Conservation (phyloP, 2,797 vertebrate species). For the Coendou prehensilis region DNA sequence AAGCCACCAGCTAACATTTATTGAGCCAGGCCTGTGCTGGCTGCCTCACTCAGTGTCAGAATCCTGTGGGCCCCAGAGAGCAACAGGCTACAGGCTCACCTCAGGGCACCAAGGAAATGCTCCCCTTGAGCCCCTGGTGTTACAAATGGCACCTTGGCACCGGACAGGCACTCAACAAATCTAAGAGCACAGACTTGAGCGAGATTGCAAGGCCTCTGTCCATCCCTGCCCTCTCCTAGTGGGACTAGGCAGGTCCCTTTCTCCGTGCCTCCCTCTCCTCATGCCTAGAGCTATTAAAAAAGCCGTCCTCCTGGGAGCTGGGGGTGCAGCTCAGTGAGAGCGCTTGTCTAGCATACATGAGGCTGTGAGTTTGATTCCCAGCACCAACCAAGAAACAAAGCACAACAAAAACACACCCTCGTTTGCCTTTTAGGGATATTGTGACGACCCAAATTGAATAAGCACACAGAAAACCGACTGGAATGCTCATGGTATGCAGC, state of each 20-base stretch:
- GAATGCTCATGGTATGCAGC: background rate
- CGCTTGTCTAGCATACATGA: background rate
- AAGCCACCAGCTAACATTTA: background rate
- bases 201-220: background rate
- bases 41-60: no score
- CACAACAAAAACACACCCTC: background rate
- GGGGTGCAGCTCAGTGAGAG: background rate
- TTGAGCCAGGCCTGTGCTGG: background rate
- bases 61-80: background rate
- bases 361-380: background rate
- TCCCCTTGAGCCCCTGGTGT: background rate
- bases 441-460: background rate
- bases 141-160: background rate
- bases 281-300: background rate
- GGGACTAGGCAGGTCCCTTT: background rate
- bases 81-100: background rate
- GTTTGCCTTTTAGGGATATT: constrained; percentile 43
- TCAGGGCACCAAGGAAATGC: background rate
- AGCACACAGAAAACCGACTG: background rate
- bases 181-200: fast-evolving
- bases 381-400: background rate
- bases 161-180: background rate
- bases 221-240: background rate
- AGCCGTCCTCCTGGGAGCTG: background rate
- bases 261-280: background rate